Evolutionary conservation across 2,797 vertebrate species (phyloP).

Genomic region (Notoglanidium macrostoma): DNA sequence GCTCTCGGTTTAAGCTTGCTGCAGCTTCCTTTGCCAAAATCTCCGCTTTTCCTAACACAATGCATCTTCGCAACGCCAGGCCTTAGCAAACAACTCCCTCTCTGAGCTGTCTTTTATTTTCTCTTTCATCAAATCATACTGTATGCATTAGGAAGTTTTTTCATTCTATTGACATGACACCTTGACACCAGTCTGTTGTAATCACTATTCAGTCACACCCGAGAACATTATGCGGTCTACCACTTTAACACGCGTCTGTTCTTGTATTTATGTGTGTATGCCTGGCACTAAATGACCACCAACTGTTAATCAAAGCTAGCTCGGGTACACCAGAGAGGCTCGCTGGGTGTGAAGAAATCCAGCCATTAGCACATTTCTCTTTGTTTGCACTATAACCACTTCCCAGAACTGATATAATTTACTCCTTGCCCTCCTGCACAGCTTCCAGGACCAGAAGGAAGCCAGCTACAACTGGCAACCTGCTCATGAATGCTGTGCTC

Average conservation of each 20-base stretch:
- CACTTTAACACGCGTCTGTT: constrained; percentile 30
- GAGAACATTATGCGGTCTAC: constrained; percentile 3
- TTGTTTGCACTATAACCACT: constrained; percentile 61
- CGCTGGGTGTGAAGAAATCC: constrained; percentile 58
- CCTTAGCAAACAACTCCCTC: constrained; percentile 10
- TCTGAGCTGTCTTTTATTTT: neutral
- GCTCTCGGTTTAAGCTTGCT: constrained; percentile 33
- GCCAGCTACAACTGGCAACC: constrained; percentile 43
- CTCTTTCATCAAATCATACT: neutral
- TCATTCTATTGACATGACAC: constrained; percentile 10
- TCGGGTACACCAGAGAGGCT: constrained; percentile 49
- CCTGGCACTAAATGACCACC: constrained; percentile 26
- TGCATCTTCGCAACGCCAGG: constrained; percentile 27
- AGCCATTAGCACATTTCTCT: constrained; percentile 54
- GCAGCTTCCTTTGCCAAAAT: constrained; percentile 34
- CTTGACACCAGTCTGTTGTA: constrained; percentile 24
- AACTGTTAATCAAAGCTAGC: constrained; percentile 47
- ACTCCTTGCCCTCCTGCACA: constrained; percentile 53
- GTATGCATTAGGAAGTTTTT: neutral
- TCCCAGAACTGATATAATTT: constrained; percentile 67
- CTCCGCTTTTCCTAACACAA: constrained; percentile 33
- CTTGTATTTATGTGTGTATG: constrained; percentile 5
- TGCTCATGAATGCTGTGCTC: constrained; percentile 21
- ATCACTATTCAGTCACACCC: neutral
- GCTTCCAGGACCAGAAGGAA: constrained; percentile 30